Base-by-base conservation (phyloP, 2,113 vertebrate genomes). In the Donacobius atricapilla region DNA sequence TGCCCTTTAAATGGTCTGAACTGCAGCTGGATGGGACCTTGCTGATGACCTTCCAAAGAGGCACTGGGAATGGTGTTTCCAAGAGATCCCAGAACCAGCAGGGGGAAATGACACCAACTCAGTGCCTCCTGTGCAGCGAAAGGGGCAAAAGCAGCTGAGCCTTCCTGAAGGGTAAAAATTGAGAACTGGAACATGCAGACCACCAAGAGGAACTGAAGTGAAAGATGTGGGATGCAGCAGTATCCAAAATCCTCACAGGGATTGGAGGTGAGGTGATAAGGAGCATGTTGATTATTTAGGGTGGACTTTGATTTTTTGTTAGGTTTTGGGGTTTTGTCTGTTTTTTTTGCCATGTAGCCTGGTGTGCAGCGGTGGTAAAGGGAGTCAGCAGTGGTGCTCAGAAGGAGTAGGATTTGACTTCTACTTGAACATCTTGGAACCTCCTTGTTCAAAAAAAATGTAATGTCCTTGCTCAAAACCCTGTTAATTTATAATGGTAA, bases 101-200 rank as follows among this genome's bases (percentile, higher is more conserved):
- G 19, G 6, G 2, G 15, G 21, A 16, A 7, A 39, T 39, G 37
- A 3, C 56, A 23, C 3, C 35, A 28, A 0, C 35, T 68, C 19
- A 15, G 33, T 37, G 48, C 13, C 50, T 70, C 33, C 23, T 22
- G 2, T 60, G 40, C 15, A 39, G 33, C 30, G 24, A 35, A 28
- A 69, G 48, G 57, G 22, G 9, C 47, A 71, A 16, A 40, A 56
- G 20, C 25, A n/a, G 3, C 13, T 48, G 54, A 83, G 40, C 63
- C 40, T 89, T 76, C 48, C 76, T 28, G 35, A 35, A n/a, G 40
- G 21, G 44, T 33, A 5, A n/a, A 56, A 5, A 7, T 31, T 12
- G 71, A 50, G 31, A 35, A 28, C 48, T 86, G 63, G 24, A 57
- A 16, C 9, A 1, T 13, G 6, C 12, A 53, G 63, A 40, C 12